phyloP scores from a whole-genome alignment of 2,113 vertebrate genomes.

The Dipodomys spectabilis region DNA sequence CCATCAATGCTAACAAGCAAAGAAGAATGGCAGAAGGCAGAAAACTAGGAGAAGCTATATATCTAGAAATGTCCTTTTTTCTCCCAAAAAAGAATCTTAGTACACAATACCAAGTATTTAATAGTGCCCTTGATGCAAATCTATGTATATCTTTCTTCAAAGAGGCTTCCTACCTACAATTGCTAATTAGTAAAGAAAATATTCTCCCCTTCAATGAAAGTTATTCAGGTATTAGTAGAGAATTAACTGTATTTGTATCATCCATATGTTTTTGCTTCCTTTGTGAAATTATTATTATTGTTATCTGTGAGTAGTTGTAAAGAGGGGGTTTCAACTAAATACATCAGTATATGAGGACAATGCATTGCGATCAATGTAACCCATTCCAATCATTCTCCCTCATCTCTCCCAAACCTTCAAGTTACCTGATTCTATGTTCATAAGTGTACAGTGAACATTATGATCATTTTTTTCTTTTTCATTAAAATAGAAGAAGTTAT shows the following conservation, averaged over 20 bases:
- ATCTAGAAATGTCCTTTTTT: conserved; percentile 37
- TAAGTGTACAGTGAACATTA: no score
- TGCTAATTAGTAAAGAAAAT: not conserved
- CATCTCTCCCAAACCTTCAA: no score
- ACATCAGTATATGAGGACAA: no score
- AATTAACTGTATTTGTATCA: not conserved
- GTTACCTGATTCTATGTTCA: no score
- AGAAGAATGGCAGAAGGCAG: conserved; percentile 27
- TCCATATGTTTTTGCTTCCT: not conserved
- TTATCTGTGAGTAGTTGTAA: no score
- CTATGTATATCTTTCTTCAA: not conserved
- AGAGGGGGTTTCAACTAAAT: no score
- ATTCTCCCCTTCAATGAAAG: not conserved
- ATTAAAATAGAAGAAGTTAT: not conserved
- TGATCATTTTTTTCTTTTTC: not conserved
- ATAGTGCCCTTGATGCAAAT: not conserved
- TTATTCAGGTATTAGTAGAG: not conserved
- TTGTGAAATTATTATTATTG: no score
- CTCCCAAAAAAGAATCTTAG: not conserved
- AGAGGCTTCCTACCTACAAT: not conserved
- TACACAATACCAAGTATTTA: not conserved
- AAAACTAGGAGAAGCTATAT: not conserved
- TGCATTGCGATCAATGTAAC: no score
- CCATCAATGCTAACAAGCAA: not conserved
- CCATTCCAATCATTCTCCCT: no score